These are phyloP conservation scores for Drosophila basisetae DNA, from an alignment of 2,888 invertebrate genomes.

Conservation along the genomic window DNA sequence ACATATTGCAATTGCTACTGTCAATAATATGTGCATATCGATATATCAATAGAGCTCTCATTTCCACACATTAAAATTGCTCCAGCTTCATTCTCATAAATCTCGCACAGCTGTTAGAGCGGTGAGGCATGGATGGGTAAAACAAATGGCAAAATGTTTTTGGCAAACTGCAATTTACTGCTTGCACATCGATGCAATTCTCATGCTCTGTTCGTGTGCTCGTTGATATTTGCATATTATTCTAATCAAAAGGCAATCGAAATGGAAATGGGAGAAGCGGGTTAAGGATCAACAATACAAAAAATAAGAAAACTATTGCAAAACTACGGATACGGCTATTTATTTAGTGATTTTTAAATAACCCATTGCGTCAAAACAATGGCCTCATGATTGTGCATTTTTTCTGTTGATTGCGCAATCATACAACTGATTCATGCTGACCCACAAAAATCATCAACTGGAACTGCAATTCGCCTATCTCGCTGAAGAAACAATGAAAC, in stretches of 20 bases:
- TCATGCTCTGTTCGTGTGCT: conserved; percentile 14
- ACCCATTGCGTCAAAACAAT: conserved; percentile 32
- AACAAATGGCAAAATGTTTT: conserved; percentile 75
- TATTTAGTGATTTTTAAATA: conserved; percentile 60
- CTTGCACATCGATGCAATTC: conserved; percentile 47
- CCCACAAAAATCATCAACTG: conserved; percentile 55
- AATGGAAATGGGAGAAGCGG: conserved; percentile 58
- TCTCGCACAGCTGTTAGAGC: conserved; percentile 27
- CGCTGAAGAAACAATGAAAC: conserved; percentile 5
- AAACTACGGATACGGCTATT: conserved; percentile 58
- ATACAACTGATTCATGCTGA: conserved; percentile 67
- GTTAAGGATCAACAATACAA: neutral
- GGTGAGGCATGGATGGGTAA: neutral
- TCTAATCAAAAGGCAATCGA: conserved; percentile 76
- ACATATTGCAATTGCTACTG: conserved; percentile 61
- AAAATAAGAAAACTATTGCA: conserved; percentile 41
- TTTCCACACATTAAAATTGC: conserved; percentile 77
- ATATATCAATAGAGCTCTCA: conserved; percentile 72
- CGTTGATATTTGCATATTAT: conserved; percentile 76
- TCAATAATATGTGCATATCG: conserved; percentile 66
- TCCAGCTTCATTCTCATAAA: conserved; percentile 61
- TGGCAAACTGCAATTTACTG: conserved; percentile 78
- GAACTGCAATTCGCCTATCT: conserved; percentile 40
- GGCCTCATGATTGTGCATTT: conserved; percentile 58
- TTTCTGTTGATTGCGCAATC: conserved; percentile 57